Evolutionary conservation across 2,888 invertebrate genomes (phyloP).

Genomic region (Himalopsyche anomala): DNA sequence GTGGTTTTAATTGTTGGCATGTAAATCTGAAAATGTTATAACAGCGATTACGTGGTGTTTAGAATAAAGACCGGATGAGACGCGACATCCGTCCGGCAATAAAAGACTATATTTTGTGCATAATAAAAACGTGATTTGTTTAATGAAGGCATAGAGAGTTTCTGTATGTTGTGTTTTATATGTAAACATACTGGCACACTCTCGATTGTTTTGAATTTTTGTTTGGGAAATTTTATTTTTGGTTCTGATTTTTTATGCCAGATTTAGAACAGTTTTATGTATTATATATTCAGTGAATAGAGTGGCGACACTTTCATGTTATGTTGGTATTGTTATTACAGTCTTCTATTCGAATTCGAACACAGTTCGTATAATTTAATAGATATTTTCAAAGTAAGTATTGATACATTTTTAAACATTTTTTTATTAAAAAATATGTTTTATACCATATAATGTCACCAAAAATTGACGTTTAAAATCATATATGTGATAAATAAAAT

Average conservation of each 20-base stretch:
- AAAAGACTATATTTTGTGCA: slow-evolving; percentile 10
- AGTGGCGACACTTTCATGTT: too few relatives aligned
- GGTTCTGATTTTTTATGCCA: background rate
- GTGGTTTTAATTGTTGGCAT: slow-evolving; percentile 13
- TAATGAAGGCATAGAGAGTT: background rate
- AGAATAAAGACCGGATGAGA: slow-evolving; percentile 6
- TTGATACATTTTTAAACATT: too few relatives aligned
- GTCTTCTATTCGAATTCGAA: too few relatives aligned
- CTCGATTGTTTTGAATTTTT: background rate
- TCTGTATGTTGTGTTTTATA: background rate
- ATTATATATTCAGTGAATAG: too few relatives aligned
- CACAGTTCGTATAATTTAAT: too few relatives aligned
- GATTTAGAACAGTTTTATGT: too few relatives aligned
- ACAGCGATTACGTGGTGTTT: background rate
- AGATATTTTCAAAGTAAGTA: too few relatives aligned
- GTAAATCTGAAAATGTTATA: background rate
- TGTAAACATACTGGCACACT: background rate
- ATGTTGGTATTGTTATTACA: too few relatives aligned
- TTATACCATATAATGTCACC: too few relatives aligned
- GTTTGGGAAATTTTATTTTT: slow-evolving; percentile 7
- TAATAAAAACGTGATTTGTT: slow-evolving; percentile 1
- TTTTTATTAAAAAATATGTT: too few relatives aligned
- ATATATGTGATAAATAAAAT: too few relatives aligned
- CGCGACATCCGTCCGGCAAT: slow-evolving; percentile 20
- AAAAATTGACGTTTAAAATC: too few relatives aligned